phyloP scores from a whole-genome alignment of 2,888 invertebrate species.

The Trachelus stipa region DNA sequence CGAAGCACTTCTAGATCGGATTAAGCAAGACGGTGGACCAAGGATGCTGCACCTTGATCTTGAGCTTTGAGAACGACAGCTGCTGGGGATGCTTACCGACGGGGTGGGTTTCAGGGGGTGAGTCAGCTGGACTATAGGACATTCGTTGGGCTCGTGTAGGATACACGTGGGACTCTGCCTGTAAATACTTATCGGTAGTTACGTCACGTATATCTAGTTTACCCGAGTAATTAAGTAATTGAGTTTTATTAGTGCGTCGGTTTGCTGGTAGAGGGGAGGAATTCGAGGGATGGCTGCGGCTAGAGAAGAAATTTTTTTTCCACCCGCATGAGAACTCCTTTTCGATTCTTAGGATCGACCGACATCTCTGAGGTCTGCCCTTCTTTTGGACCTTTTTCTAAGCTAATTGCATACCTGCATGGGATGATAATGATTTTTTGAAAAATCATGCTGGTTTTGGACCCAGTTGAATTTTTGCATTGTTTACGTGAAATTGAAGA shows the following conservation, averaged over 20 bases:
- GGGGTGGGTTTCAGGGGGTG: too few relatives aligned
- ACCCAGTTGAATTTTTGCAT: too few relatives aligned
- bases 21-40: not conserved
- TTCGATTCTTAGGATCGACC: too few relatives aligned
- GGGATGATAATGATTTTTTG: not conserved
- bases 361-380: too few relatives aligned
- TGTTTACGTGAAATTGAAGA: too few relatives aligned
- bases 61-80: not conserved
- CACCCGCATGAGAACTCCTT: slow-evolving; percentile 43
- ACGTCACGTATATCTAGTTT: slow-evolving; percentile 44
- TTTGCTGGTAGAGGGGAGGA: slow-evolving; percentile 4
- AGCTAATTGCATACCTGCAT: not conserved
- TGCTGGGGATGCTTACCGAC: not conserved
- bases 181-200: slow-evolving; percentile 35
- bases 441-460: not conserved
- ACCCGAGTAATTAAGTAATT: slow-evolving; percentile 48
- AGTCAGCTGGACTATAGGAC: too few relatives aligned
- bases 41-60: not conserved
- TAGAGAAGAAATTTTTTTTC: slow-evolving; percentile 12
- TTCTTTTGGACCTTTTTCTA: too few relatives aligned
- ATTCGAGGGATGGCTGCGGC: not conserved
- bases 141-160: too few relatives aligned
- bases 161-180: slow-evolving; percentile 3
- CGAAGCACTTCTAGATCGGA: not conserved
- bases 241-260: slow-evolving; percentile 33